Conservation (phyloP, 2,113 vertebrate genomes). For the Rhea americana region DNA sequence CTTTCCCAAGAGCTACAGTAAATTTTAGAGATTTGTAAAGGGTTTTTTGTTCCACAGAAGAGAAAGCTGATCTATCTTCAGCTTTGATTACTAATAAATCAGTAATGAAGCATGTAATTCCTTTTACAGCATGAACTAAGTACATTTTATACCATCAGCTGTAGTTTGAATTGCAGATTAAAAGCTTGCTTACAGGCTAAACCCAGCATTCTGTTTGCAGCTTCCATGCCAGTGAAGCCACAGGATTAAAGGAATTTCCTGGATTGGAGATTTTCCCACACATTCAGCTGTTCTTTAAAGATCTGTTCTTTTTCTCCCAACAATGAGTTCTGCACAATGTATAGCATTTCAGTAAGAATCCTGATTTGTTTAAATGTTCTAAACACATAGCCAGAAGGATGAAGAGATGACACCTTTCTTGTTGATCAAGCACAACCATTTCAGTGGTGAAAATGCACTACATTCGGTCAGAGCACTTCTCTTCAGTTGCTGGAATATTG, state of each 20-base stretch:
- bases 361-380: neutral
- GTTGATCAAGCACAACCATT: constrained; percentile 52
- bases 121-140: constrained; percentile 10
- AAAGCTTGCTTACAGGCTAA: neutral
- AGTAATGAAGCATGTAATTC: neutral
- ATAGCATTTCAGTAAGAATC: constrained; percentile 29
- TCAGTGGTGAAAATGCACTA: constrained; percentile 20
- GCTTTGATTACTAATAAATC: constrained; percentile 37
- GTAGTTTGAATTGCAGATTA: neutral
- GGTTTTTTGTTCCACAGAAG: constrained; percentile 3
- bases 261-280: neutral
- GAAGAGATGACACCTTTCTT: neutral
- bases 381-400: neutral
- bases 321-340: constrained; percentile 61
- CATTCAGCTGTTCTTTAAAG: neutral
- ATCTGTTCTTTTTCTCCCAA: neutral
- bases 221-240: neutral
- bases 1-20: constrained; percentile 27
- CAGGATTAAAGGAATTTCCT: constrained; percentile 21
- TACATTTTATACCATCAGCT: neutral
- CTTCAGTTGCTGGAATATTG: neutral
- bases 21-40: neutral
- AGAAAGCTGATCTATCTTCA: constrained; percentile 16
- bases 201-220: constrained; percentile 13
- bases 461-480: neutral